phyloP scores from a whole-genome alignment of 2,113 vertebrate genomes.

The Podarcis raffonei region DNA sequence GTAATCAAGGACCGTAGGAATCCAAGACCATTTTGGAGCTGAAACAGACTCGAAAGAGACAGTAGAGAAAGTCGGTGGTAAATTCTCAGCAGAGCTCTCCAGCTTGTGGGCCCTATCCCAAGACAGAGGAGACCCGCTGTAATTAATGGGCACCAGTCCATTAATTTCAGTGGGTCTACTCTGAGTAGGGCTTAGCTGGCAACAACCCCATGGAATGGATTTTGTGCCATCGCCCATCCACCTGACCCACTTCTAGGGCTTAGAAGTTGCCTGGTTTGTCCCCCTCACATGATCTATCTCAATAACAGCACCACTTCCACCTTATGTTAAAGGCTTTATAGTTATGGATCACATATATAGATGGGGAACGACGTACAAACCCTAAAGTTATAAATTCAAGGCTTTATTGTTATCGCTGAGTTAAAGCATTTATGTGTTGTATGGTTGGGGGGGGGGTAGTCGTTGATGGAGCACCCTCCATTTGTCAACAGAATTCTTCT shows the following conservation, averaged over 20 bases:
- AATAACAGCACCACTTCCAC: background rate
- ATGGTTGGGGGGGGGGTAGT: background rate
- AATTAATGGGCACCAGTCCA: no score
- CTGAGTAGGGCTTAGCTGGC: no score
- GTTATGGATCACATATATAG: background rate
- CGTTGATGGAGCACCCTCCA: background rate
- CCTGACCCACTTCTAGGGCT: background rate
- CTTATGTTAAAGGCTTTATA: background rate
- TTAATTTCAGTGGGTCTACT: no score
- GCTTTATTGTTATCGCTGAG: background rate
- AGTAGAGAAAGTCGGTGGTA: background rate
- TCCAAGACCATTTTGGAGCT: background rate
- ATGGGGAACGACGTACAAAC: background rate
- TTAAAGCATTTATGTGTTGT: background rate
- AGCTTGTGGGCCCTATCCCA: background rate
- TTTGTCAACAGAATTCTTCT: background rate
- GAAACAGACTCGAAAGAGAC: no score
- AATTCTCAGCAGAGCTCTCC: background rate
- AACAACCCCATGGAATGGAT: background rate
- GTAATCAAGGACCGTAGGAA: background rate
- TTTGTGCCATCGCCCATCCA: background rate
- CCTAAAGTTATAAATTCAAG: background rate
- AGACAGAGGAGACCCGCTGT: no score
- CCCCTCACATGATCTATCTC: background rate
- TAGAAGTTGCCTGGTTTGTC: background rate